phyloP scores from a whole-genome alignment of 2,888 invertebrate genomes.

The Rotaria macrura region DNA sequence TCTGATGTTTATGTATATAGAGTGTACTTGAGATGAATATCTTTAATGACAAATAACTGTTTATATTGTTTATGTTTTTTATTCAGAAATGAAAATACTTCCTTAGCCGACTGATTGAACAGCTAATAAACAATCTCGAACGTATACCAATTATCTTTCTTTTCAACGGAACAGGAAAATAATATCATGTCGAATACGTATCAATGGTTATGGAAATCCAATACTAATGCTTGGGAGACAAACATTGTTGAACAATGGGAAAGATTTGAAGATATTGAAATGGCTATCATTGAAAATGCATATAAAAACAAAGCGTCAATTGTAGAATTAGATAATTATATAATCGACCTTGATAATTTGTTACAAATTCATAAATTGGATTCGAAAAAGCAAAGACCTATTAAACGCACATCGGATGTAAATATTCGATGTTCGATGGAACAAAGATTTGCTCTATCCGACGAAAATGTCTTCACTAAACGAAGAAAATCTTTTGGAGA shows the following conservation, averaged over 20 bases:
- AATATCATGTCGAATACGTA: no score
- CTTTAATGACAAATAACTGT: no score
- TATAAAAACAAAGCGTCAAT: background rate
- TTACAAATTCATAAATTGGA: background rate
- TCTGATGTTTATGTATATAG: no score
- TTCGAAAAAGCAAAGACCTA: background rate
- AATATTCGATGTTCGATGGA: background rate
- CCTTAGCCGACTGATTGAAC: no score
- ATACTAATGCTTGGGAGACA: background rate
- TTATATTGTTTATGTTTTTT: no score
- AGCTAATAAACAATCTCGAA: no score
- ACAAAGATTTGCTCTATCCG: background rate
- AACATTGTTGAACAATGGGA: background rate
- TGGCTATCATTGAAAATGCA: background rate
- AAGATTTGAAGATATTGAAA: background rate
- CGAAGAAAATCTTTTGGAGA: background rate
- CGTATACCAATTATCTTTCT: no score
- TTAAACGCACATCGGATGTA: background rate
- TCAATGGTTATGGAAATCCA: background rate
- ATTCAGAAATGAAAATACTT: no score
- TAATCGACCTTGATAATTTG: background rate
- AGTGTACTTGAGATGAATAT: no score
- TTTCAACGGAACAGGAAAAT: no score
- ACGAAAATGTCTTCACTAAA: no score
- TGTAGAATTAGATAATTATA: background rate